Conservation (phyloP, 2,888 invertebrate species). For the Ceratothoa steindachneri region DNA sequence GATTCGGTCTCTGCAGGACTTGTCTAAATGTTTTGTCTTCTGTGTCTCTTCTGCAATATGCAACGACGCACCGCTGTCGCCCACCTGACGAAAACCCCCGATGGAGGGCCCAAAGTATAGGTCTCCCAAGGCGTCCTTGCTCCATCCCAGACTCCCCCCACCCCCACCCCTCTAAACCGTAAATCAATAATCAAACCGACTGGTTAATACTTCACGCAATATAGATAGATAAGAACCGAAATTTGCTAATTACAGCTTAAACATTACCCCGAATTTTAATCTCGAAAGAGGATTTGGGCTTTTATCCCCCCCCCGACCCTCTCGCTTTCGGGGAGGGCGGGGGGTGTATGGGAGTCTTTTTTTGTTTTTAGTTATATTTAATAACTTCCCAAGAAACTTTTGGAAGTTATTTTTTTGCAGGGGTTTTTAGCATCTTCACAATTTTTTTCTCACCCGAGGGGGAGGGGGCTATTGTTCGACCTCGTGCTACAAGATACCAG, state of each 20-base stretch:
- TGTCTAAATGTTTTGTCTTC: conserved; percentile 47
- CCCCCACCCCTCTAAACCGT: conserved; percentile 9
- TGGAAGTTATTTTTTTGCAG: too few species aligned
- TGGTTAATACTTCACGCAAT: not conserved
- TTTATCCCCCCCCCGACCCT: too few species aligned
- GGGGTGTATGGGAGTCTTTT: too few species aligned
- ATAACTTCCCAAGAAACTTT: too few species aligned
- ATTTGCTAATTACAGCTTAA: not conserved
- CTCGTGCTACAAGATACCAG: too few species aligned
- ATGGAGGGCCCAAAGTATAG: conserved; percentile 14
- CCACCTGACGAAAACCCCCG: conserved; percentile 25
- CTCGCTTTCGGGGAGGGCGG: too few species aligned
- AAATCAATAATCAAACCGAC: conserved; percentile 12
- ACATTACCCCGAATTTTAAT: not conserved
- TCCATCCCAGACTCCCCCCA: conserved; percentile 9
- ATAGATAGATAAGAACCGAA: not conserved
- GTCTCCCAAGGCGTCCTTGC: conserved; percentile 5
- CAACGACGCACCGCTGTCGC: conserved; percentile 20
- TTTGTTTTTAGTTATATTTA: too few species aligned
- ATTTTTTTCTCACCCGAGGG: too few species aligned
- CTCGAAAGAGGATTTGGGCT: not conserved
- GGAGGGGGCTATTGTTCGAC: too few species aligned
- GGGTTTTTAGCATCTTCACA: too few species aligned
- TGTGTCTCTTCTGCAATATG: conserved; percentile 39
- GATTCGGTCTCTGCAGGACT: conserved; percentile 44